These are phyloP conservation scores for Xanthorhoe designata DNA, from an alignment of 2,888 invertebrate species.

Conservation along the genomic window DNA sequence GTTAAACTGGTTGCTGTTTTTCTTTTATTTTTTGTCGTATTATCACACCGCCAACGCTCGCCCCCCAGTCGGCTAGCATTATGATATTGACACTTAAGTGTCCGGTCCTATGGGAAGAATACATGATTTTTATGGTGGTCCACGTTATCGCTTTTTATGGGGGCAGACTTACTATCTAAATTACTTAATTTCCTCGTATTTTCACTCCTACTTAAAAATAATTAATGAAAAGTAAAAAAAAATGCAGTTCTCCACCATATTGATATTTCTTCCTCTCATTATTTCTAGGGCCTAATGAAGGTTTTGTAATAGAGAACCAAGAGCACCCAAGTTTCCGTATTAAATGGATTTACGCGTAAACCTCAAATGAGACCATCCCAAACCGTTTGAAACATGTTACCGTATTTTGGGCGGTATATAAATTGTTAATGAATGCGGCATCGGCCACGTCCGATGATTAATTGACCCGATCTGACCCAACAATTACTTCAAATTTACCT, in stretches of 20 bases:
- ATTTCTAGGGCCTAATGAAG: not conserved
- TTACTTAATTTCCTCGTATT: conserved; percentile 28
- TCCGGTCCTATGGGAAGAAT: conserved; percentile 59
- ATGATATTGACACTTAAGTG: conserved; percentile 62
- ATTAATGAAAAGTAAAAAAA: too few species aligned
- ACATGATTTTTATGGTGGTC: conserved; percentile 64
- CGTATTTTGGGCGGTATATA: conserved; percentile 67
- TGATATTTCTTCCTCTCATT: not conserved
- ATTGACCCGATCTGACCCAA: conserved; percentile 81
- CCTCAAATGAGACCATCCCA: conserved; percentile 38
- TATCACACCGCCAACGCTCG: conserved; percentile 63
- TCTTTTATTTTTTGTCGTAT: conserved; percentile 46
- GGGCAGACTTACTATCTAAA: conserved; percentile 41
- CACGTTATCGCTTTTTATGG: conserved; percentile 67
- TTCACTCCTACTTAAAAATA: not conserved
- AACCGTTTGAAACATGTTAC: conserved; percentile 49
- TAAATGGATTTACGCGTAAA: conserved; percentile 31
- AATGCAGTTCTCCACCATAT: too few species aligned
- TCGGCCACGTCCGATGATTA: conserved; percentile 75
- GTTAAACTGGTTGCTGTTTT: conserved; percentile 25
- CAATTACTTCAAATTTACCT: conserved; percentile 84
- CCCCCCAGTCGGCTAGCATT: conserved; percentile 51
- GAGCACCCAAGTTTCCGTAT: conserved; percentile 14
- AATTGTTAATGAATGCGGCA: conserved; percentile 69
- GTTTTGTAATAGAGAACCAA: not conserved